phyloP scores from a whole-genome alignment of 2,797 vertebrate genomes.

The Selene dorsalis region DNA sequence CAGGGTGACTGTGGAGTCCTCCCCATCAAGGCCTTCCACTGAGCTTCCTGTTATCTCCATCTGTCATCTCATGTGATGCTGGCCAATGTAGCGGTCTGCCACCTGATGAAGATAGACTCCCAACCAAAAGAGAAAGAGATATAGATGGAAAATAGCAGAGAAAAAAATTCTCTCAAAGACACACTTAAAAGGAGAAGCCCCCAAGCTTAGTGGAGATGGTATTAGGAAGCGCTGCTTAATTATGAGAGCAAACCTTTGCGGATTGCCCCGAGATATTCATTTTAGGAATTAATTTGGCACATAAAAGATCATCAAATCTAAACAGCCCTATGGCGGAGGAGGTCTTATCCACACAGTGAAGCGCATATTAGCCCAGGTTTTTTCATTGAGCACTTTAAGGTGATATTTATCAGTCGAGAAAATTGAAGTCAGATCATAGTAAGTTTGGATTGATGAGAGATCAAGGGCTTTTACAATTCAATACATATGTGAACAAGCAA shows the following conservation, averaged over 20 bases:
- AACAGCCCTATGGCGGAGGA: conserved; percentile 73
- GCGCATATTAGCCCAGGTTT: conserved; percentile 42
- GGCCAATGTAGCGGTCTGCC: conserved; percentile 65
- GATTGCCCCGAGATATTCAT: conserved; percentile 81
- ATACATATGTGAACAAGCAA: neutral
- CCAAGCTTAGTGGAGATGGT: conserved; percentile 64
- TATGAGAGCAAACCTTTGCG: conserved; percentile 79
- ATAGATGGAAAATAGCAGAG: neutral
- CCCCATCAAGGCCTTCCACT: conserved; percentile 56
- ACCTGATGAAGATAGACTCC: conserved; percentile 58
- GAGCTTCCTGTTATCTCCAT: conserved; percentile 56
- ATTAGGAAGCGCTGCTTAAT: conserved; percentile 81
- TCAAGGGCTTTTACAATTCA: neutral
- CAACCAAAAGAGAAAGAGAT: conserved; percentile 4
- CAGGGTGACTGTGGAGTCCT: conserved; percentile 33
- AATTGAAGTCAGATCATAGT: conserved; percentile 36
- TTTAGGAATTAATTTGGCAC: conserved; percentile 83
- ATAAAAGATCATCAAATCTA: conserved; percentile 82
- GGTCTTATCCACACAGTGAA: conserved; percentile 62
- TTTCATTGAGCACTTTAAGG: conserved; percentile 41
- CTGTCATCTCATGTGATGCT: conserved; percentile 40
- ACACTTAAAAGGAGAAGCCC: conserved; percentile 71
- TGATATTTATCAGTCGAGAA: conserved; percentile 44
- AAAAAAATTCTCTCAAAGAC: conserved; percentile 47
- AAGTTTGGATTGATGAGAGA: conserved; percentile 6